Evolutionary conservation across 1,140 invertebrate species (phyloP), one percentile per base, ranked within the genome.

Genomic region (Bathynomus jamesi): DNA sequence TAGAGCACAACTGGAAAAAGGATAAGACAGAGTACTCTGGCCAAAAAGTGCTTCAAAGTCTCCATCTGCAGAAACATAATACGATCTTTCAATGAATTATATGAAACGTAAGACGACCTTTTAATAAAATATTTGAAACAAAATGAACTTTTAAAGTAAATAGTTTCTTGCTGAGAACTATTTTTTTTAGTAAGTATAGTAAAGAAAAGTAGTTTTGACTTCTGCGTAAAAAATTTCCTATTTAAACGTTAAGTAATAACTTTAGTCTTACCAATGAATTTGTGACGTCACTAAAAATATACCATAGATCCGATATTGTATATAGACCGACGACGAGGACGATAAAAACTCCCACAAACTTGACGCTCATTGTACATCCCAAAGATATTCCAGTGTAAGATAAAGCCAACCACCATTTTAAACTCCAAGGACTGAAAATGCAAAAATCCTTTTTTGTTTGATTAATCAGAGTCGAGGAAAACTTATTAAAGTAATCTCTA

Each of bases 321-420:
- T 79, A 79, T 13, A 83, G 74, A 24, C 85, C 85, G 70, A 83
- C 82, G 40, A 82, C 76, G 32, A 83, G 64, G 28, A 85, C 79
- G 27, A 85, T 81, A 80, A 85, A 85, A 24, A 85, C 73, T 24
- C 85, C 85, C 65, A 85, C 85, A 82, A 85, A 85, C 78, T 85
- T 85, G 3, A 85, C 84, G 68, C 84, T 85, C 76, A 84, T 80
- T 30, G 83, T 75, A 76, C 81, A 83, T 28, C 82, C 80, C 8
- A 85, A 75, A 72, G 80, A 82, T 3, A 83, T 32, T 5, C 84
- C 84, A n/a, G 83, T 84, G 30, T 78, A 72, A n/a, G 61, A 53
- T 61, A 84, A 69, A 82, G 83, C 83, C 32, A 82, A 78, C 84
- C 84, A 85, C 84, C 83, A 85, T 0, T 13, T 1, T 8, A 75